Evolutionary conservation across 2,113 vertebrate genomes (phyloP).

Genomic region (Glareola pratincola): DNA sequence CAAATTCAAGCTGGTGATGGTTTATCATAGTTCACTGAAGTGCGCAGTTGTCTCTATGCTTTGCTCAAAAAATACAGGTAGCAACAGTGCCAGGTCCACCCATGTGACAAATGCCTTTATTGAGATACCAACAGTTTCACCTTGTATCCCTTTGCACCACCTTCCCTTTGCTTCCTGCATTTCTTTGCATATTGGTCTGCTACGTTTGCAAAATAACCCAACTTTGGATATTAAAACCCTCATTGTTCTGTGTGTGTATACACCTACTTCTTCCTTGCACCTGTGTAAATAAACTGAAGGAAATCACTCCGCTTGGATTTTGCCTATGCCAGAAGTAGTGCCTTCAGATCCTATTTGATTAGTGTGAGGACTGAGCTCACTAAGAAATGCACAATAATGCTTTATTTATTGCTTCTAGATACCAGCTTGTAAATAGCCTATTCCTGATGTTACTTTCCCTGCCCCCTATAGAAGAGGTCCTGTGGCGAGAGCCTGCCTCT

Average conservation of each 20-base stretch:
- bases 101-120: neutral
- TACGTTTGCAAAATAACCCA: neutral
- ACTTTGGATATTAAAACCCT: neutral
- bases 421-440: neutral
- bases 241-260: neutral
- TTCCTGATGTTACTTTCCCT: neutral
- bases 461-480: neutral
- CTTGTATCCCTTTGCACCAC: neutral
- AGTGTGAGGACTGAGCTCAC: neutral
- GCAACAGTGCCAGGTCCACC: neutral
- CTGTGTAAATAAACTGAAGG: neutral
- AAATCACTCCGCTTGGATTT: neutral
- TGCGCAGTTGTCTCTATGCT: neutral
- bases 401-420: neutral
- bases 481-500: neutral
- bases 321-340: neutral
- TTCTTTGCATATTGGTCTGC: neutral
- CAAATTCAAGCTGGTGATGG: neutral
- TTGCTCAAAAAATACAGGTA: neutral
- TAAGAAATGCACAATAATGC: neutral
- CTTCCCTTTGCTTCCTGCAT: neutral
- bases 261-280: rapidly evolving
- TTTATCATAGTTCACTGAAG: neutral
- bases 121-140: neutral
- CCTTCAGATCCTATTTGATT: neutral